phyloP scores from a whole-genome alignment of 2,888 invertebrate genomes.

The Polietes domitor region DNA sequence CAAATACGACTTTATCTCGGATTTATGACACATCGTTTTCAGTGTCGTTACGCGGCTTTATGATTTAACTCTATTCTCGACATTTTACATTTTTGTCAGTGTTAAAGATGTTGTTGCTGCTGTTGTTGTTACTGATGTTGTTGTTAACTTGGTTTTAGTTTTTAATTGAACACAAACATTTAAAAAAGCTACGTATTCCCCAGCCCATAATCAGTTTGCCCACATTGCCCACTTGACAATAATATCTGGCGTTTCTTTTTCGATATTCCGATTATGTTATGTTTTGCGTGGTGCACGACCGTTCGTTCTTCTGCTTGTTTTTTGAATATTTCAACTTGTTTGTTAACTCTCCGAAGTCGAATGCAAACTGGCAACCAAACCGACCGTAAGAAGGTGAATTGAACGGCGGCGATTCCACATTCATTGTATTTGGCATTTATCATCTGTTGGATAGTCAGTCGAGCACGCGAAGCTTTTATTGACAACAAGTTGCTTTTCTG shows the following conservation, averaged over 20 bases:
- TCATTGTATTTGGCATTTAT: neutral
- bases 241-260: slow-evolving; percentile 31
- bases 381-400: neutral
- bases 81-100: neutral
- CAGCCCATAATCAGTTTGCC: slow-evolving; percentile 66
- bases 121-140: neutral
- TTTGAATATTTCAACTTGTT: slow-evolving; percentile 3
- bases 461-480: neutral
- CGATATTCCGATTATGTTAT: slow-evolving; percentile 15
- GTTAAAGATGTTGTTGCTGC: neutral
- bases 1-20: neutral
- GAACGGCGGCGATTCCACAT: neutral
- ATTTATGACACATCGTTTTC: slow-evolving; percentile 7
- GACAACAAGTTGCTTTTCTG: neutral
- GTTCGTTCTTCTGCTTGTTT: neutral
- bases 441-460: slow-evolving; percentile 15
- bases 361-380: slow-evolving; percentile 46
- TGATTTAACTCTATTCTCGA: slow-evolving; percentile 5
- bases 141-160: neutral
- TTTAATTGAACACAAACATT: slow-evolving; percentile 67
- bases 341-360: slow-evolving; percentile 25
- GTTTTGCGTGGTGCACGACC: neutral
- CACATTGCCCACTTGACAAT: slow-evolving; percentile 48
- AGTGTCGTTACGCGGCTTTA: neutral
- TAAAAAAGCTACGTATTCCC: slow-evolving; percentile 67